Conservation (phyloP, 37 sponge, comb jelly and placozoan genomes). For the Corticium candelabrum region DNA sequence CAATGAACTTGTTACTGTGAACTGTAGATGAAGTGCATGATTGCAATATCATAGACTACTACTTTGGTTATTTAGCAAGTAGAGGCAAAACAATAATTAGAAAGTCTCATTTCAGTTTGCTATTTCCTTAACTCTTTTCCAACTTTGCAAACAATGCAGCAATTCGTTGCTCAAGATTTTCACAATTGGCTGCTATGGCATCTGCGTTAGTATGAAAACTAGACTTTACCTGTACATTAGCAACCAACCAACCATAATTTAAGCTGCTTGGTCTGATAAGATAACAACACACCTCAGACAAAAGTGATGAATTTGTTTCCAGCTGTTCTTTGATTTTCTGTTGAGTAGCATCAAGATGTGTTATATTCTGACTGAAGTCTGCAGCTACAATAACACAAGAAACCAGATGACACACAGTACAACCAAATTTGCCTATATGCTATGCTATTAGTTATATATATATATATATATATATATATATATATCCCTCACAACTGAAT, state of each 20-base stretch:
- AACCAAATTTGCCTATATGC: no score
- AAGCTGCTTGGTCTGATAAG: not conserved
- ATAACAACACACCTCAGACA: not conserved
- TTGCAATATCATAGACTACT: no score
- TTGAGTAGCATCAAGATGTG: not conserved
- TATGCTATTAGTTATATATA: no score
- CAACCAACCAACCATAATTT: not conserved
- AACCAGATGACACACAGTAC: not conserved
- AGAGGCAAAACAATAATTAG: no score
- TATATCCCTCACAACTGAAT: no score
- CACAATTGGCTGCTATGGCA: not conserved
- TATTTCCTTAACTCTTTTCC: no score
- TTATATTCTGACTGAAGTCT: not conserved
- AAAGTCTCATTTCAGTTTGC: no score
- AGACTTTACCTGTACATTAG: not conserved
- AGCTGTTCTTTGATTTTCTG: not conserved
- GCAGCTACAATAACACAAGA: not conserved
- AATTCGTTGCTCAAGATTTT: not conserved
- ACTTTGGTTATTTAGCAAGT: no score
- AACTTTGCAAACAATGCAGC: not conserved
- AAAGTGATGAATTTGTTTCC: not conserved
- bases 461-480: no score
- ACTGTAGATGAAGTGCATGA: no score
- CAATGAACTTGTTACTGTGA: no score
- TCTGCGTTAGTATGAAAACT: not conserved